Evolutionary conservation across 2,888 invertebrate genomes (phyloP), one percentile per base, ranked within the genome.

Genomic region (Andrena flavipes): DNA sequence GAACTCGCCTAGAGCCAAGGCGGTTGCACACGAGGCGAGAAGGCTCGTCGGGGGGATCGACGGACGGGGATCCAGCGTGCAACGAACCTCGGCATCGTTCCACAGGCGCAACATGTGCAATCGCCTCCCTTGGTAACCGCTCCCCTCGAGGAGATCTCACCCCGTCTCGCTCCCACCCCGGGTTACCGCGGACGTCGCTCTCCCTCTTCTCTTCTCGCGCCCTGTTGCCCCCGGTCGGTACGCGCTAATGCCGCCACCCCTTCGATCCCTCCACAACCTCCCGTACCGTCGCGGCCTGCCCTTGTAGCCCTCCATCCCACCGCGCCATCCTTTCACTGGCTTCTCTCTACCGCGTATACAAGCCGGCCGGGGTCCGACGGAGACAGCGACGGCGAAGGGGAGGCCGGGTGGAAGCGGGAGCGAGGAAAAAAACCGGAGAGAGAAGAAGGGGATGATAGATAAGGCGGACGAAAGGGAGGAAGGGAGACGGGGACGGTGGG

Each of bases 211-310:
- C 74, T 71, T 54, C 69, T 65, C 73, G 59, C 64, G 73, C 76
- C 76, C 71, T 35, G 68, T 64, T 70, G 49, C 75, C 75, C 75
- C 77, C 75, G 30, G 48, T 54, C 70, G 75, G 81, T 51, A 68
- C 77, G 77, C 70, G 51, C 82, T 88, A 84, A 88, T 88, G 88
- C 88, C 83, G 88, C 81, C 88, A 87, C 88, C 88, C 86, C 86
- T 88, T 86, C 85, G 82, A 84, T 82, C 85, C 80, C 85, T 81
- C 88, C 87, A 86, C 88, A 67, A 77, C 76, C 82, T 70, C 68
- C 75, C 84, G 79, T 71, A 42, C 77, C 73, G 69, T 67, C 56
- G 54, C 65, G 82, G 65, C 80, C 86, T 82, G 84, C 86, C 85
- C 83, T 85, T 70, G 68, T 76, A 60, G 69, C 56, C 75, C 76